A percentile compares a stretch with the other conserved stretches of the same genome.
These are phyloP conservation scores for Lamellibrachia satsuma DNA, from an alignment of 2,888 invertebrate genomes.

Conservation along the genomic window DNA sequence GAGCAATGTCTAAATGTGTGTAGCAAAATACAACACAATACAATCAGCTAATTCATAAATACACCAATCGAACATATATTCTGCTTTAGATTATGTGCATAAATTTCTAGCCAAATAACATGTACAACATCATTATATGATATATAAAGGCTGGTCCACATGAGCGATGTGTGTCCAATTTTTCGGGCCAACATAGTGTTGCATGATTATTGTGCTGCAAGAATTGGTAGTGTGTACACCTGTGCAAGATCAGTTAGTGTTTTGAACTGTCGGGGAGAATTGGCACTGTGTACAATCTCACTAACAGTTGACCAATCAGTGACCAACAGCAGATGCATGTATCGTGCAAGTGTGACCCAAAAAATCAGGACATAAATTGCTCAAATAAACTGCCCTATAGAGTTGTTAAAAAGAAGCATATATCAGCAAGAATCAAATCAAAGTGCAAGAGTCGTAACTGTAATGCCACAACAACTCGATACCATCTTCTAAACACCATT, in stretches of 20 bases:
- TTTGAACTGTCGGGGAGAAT: neutral
- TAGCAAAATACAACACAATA: conserved; percentile 9
- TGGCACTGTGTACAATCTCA: neutral
- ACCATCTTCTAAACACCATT: conserved; percentile 6
- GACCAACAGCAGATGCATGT: neutral
- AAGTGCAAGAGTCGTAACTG: neutral
- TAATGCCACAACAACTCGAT: neutral
- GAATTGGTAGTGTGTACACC: neutral
- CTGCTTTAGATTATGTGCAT: conserved; percentile 3
- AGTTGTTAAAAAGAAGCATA: neutral
- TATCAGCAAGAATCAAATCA: neutral
- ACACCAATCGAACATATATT: neutral
- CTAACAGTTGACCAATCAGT: neutral
- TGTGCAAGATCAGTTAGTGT: neutral
- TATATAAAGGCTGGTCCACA: neutral
- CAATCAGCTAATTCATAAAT: neutral
- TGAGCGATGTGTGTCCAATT: neutral
- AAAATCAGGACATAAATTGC: neutral
- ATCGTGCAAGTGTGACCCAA: neutral
- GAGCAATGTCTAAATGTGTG: neutral
- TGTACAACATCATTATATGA: conserved; percentile 4
- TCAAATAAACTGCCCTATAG: neutral
- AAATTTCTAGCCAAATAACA: conserved; percentile 1
- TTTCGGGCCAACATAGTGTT: neutral
- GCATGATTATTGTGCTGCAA: neutral